Conservation (phyloP, 2,888 invertebrate species). For the Watsonalla binaria region DNA sequence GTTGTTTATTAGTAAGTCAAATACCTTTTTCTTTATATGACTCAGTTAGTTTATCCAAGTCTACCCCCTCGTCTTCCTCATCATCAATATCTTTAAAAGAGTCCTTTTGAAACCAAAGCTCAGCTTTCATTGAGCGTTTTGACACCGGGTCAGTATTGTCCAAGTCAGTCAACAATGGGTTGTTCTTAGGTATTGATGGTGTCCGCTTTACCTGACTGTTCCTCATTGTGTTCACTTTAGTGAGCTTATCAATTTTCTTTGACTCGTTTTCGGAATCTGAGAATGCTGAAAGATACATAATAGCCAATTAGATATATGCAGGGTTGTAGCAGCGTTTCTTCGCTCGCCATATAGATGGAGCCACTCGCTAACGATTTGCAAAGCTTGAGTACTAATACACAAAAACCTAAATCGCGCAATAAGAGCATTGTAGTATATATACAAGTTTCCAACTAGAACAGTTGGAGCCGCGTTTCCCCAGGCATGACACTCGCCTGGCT, state of each 20-base stretch:
- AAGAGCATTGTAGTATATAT: too few species aligned
- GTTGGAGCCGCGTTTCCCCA: too few species aligned
- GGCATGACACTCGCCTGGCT: too few species aligned
- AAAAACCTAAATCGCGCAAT: too few species aligned
- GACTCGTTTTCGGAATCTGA: conserved; percentile 81
- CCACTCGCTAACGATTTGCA: too few species aligned
- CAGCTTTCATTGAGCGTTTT: conserved; percentile 86
- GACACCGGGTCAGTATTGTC: conserved; percentile 86
- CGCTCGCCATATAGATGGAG: too few species aligned
- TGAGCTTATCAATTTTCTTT: conserved; percentile 57
- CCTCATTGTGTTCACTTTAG: conserved; percentile 57
- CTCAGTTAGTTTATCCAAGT: conserved; percentile 88
- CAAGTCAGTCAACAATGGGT: conserved; percentile 89
- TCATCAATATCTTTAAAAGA: conserved; percentile 87
- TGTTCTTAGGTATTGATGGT: conserved; percentile 56
- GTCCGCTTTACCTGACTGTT: conserved; percentile 50
- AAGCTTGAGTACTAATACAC: too few species aligned
- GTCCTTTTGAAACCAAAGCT: conserved; percentile 93
- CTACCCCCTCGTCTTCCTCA: conserved; percentile 92
- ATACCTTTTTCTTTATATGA: conserved; percentile 85
- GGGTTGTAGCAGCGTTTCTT: too few species aligned
- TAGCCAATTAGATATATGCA: too few species aligned
- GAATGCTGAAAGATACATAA: conserved; percentile 67
- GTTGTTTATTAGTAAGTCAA: not conserved
- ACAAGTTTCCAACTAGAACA: too few species aligned